phyloP scores from a whole-genome alignment of 2,888 invertebrate species.

The Parnassius glacialis region DNA sequence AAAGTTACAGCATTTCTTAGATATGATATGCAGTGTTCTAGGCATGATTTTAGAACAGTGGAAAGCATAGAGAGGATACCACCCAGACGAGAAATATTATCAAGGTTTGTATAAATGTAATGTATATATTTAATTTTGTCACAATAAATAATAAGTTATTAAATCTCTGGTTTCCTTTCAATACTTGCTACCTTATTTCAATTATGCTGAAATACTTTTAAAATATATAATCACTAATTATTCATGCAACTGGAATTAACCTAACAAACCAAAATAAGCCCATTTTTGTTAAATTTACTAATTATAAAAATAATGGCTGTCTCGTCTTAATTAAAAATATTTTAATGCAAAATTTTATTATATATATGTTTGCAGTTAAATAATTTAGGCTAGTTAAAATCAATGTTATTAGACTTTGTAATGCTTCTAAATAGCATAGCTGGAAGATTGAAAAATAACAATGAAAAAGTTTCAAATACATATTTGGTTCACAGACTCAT shows the following conservation, averaged over 20 bases:
- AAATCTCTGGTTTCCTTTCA: conserved; percentile 18
- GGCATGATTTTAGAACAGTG: conserved; percentile 73
- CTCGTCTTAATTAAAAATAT: too few species aligned
- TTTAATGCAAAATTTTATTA: not conserved
- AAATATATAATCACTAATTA: too few species aligned
- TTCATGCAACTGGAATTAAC: not conserved
- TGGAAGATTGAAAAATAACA: too few species aligned
- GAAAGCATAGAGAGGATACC: conserved; percentile 63
- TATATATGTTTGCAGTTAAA: not conserved
- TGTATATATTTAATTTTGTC: not conserved
- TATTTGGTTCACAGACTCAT: too few species aligned
- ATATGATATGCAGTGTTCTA: conserved; percentile 74
- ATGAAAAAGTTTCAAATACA: too few species aligned
- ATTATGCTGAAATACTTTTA: too few species aligned
- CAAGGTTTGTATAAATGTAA: conserved; percentile 50
- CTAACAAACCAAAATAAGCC: not conserved
- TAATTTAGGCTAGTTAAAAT: not conserved
- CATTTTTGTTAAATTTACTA: not conserved
- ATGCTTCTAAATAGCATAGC: too few species aligned
- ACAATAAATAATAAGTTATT: conserved; percentile 18
- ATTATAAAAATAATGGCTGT: too few species aligned
- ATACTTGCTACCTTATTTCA: not conserved
- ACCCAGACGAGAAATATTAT: conserved; percentile 46
- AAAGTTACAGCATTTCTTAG: conserved; percentile 81
- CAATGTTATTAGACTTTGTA: too few species aligned